Percentiles rank a stretch among this genome's conserved stretches.
phyloP scores from a whole-genome alignment of 2,797 vertebrate genomes.

The Xiphorhynchus erythropygius region DNA sequence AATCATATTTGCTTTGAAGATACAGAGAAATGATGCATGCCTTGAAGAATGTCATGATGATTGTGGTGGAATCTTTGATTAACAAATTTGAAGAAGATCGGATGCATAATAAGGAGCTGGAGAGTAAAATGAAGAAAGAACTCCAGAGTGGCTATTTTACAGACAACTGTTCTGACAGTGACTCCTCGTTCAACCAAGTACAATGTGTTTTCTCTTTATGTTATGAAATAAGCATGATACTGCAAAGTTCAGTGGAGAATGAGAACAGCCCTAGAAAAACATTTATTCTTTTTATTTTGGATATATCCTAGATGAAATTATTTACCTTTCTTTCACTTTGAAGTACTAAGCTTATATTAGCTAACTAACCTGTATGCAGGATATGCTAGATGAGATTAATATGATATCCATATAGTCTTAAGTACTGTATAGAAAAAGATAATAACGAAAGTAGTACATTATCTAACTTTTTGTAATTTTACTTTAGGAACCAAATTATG shows the following conservation, averaged over 20 bases:
- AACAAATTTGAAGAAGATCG: constrained; percentile 92
- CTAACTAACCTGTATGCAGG: neutral
- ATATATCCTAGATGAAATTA: neutral
- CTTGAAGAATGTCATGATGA: constrained; percentile 88
- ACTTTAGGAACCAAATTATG: neutral
- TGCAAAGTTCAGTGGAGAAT: neutral
- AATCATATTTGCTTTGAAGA: constrained; percentile 71
- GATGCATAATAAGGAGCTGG: constrained; percentile 81
- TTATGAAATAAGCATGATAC: neutral
- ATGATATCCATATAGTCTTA: neutral
- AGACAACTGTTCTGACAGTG: constrained; percentile 94
- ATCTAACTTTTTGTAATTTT: neutral
- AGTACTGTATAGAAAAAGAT: neutral
- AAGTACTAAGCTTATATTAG: neutral
- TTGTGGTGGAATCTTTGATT: constrained; percentile 88
- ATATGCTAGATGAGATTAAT: neutral
- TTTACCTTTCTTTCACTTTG: neutral
- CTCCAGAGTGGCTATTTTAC: constrained; percentile 77
- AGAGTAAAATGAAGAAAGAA: constrained; percentile 76
- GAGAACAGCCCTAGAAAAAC: neutral
- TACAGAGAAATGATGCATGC: constrained; percentile 92
- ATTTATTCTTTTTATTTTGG: neutral
- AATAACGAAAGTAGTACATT: neutral
- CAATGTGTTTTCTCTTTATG: neutral
- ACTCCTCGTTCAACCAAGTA: constrained; percentile 94